phyloP scores from a whole-genome alignment of 1,140 invertebrate species.

The Pseudomyrmex cubaensis region DNA sequence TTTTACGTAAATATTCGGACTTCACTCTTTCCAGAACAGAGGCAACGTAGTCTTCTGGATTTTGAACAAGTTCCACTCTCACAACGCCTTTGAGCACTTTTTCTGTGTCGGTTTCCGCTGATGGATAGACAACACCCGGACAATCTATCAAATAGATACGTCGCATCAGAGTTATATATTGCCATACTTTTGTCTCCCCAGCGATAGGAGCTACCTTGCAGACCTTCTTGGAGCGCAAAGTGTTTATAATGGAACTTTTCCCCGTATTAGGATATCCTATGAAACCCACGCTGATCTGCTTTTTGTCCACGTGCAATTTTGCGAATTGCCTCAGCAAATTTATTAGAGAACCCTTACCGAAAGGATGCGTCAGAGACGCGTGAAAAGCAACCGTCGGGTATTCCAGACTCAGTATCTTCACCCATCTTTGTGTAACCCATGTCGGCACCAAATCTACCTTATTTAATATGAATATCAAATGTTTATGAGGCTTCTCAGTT shows the following conservation, averaged over 20 bases:
- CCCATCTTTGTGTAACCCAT: slow-evolving; percentile 99
- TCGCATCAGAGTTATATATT: slow-evolving; percentile 99
- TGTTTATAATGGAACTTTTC: slow-evolving; percentile 99
- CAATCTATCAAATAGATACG: slow-evolving; percentile 99
- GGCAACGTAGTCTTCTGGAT: slow-evolving; percentile 97
- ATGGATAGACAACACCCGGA: slow-evolving; percentile 99
- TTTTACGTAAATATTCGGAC: slow-evolving; percentile 95
- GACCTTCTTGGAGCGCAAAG: slow-evolving; percentile 96
- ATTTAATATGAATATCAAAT: slow-evolving; percentile 91
- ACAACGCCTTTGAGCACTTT: slow-evolving; percentile 98
- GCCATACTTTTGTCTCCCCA: slow-evolving; percentile 99
- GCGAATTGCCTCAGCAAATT: slow-evolving; percentile 98
- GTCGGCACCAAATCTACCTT: slow-evolving; percentile 97
- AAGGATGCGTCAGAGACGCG: slow-evolving; percentile 98
- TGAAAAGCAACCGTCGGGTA: slow-evolving; percentile 99
- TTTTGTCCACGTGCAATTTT: slow-evolving; percentile 98
- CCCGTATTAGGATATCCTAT: slow-evolving; percentile 99
- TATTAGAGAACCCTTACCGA: slow-evolving; percentile 99
- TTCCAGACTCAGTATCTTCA: slow-evolving; percentile 95
- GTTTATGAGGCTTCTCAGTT: slow-evolving; percentile 92
- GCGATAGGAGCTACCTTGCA: slow-evolving; percentile 99
- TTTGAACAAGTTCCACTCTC: slow-evolving; percentile 96
- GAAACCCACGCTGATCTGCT: slow-evolving; percentile 99
- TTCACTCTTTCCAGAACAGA: slow-evolving; percentile 95
- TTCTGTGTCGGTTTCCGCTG: slow-evolving; percentile 96